phyloP scores from a whole-genome alignment of 2,888 invertebrate genomes.

The Eucera pruinosa region DNA sequence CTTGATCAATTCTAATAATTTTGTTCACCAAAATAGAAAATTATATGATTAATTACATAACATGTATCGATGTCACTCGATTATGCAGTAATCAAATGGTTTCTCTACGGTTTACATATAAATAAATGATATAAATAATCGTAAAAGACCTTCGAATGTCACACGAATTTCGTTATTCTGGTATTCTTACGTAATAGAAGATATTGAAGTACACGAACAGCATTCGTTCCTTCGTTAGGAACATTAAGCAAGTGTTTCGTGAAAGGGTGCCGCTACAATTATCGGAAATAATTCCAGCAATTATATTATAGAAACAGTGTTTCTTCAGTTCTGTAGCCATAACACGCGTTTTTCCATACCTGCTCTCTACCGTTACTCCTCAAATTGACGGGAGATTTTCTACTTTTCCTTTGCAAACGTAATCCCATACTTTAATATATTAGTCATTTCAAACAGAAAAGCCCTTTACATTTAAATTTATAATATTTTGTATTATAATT shows the following conservation, averaged over 20 bases:
- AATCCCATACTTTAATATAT: not conserved
- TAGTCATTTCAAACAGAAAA: not conserved
- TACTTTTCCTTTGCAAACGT: not conserved
- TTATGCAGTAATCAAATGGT: not conserved
- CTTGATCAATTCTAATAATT: too few relatives aligned
- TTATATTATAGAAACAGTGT: slow-evolving; percentile 18
- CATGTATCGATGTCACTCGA: not conserved
- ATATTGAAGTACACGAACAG: slow-evolving; percentile 18
- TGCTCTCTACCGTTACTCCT: not conserved
- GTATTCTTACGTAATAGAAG: slow-evolving; percentile 43
- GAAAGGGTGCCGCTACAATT: slow-evolving; percentile 52
- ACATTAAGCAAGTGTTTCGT: slow-evolving; percentile 36
- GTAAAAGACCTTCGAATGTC: slow-evolving; percentile 9
- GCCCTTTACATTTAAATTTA: too few relatives aligned
- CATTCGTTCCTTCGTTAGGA: slow-evolving; percentile 32
- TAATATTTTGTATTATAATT: too few relatives aligned
- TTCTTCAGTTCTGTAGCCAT: not conserved
- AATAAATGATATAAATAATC: not conserved
- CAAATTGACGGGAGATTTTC: not conserved
- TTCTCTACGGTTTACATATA: not conserved
- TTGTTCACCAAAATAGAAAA: not conserved
- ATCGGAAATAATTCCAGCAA: slow-evolving; percentile 47
- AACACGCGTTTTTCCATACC: not conserved
- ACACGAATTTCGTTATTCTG: slow-evolving; percentile 21
- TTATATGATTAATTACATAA: slow-evolving; percentile 25